Base-by-base conservation (phyloP, 2,113 vertebrate species). In the Ibidorhyncha struthersii region DNA sequence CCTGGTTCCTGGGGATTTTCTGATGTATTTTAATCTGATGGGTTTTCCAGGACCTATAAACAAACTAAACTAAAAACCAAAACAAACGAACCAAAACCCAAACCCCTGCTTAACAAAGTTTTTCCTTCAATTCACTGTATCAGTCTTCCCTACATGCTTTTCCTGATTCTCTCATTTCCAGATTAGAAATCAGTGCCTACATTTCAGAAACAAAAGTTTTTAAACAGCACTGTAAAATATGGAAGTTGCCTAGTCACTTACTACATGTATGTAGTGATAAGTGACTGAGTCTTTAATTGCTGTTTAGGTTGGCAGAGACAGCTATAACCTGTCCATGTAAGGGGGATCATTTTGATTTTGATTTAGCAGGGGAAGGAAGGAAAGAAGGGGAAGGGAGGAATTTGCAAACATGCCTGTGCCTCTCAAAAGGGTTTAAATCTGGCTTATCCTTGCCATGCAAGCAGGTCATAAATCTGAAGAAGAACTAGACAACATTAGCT, bases 1-100 rank as follows among this genome's bases (percentile, higher is more conserved):
- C 16, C 55, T 66, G 41, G 41, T 94, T 95, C 74, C 91, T 86
- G 38, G 89, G 87, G 84, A 95, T 92, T 97, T 96, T 80, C 74
- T 91, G 82, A 85, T 65, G 58, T 62, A 55, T 94, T 96, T 95
- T 89, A 91, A 95, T 91, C 84, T 94, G 82, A 91, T 82, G 74
- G 61, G 72, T 91, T 92, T 96, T 97, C 1, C 47, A 91, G 70
- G 36, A 95, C 85, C 38, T 77, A 62, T 95, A 93, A 91, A 81
- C 40, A 93, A 93, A 55, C 49, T 82, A 62, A 88, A 76, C 41
- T 77, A 65, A 89, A 82, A 95, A 66, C 13, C 18, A 32, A 81
- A 93, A 32, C 29, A 25, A 61, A 36, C 6, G 32, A 47, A 40
- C 36, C 55, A 50, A 23, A 50, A 8, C 1, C 7, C 16, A n/a